A percentile compares a stretch with the other conserved stretches of the same genome.
phyloP scores from a whole-genome alignment of 1,140 invertebrate genomes.

The Physella acuta region DNA sequence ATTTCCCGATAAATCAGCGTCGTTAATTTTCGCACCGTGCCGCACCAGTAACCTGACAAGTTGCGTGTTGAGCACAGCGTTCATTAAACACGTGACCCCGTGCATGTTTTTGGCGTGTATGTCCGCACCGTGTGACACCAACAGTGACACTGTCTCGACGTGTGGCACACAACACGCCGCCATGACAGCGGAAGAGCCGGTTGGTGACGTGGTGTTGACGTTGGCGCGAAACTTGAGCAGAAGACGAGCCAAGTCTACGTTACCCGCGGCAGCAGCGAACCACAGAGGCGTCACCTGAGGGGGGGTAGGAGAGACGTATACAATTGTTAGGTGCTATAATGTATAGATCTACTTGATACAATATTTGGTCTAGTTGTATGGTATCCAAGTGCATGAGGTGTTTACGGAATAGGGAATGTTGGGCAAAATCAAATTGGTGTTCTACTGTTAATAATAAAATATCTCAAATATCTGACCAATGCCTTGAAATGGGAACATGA shows the following conservation, averaged over 20 bases:
- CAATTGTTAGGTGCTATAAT: no score
- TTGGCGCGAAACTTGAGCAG: neutral
- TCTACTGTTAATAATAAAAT: no score
- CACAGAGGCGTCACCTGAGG: constrained; percentile 22
- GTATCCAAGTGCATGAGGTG: no score
- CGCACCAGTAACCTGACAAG: neutral
- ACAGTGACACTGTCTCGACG: neutral
- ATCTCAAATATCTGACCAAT: no score
- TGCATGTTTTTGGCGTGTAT: neutral
- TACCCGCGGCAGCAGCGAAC: constrained; percentile 4
- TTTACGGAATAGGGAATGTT: no score
- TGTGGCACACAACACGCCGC: constrained; percentile 1
- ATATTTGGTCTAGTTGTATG: no score
- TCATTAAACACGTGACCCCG: constrained; percentile 20
- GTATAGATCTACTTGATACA: no score
- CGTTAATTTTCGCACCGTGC: constrained; percentile 7
- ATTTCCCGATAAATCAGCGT: neutral
- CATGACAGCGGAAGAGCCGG: neutral
- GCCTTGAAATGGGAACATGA: no score
- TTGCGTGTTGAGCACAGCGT: neutral
- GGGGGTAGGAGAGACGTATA: neutral
- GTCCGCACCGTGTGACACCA: neutral
- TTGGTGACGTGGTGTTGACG: constrained; percentile 2
- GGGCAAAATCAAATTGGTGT: neutral
- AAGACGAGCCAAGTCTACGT: neutral